Evolutionary conservation across 2,888 invertebrate genomes (phyloP).

Genomic region (Synanthedon andrenaeformis): DNA sequence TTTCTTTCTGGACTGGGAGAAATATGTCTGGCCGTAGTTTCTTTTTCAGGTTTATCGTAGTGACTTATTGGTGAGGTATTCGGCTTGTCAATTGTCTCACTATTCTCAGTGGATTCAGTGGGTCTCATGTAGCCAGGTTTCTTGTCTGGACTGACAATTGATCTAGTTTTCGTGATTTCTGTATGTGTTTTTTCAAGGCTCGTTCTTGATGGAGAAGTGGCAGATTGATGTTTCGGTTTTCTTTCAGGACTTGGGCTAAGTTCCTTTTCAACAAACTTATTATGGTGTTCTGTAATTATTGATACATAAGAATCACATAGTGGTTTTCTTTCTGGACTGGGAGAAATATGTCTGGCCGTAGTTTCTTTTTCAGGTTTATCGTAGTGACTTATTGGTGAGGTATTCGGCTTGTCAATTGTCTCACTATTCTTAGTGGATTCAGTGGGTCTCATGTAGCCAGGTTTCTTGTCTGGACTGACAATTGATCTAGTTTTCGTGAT

Average conservation of each 20-base stretch:
- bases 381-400: conserved; percentile 9
- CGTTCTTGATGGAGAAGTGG: conserved; percentile 2
- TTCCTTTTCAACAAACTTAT: conserved; percentile 53
- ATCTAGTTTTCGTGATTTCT: conserved; percentile 4
- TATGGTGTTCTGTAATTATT: conserved; percentile 35
- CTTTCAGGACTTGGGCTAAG: conserved; percentile 25
- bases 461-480: conserved; percentile 26
- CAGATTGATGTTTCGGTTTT: conserved; percentile 5
- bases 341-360: conserved; percentile 12
- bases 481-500: conserved; percentile 7
- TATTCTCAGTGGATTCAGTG: conserved; percentile 22
- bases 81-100: conserved; percentile 4
- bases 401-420: conserved; percentile 6
- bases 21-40: conserved; percentile 16
- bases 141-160: conserved; percentile 21
- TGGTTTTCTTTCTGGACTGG: conserved; percentile 18
- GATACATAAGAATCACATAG: conserved; percentile 3
- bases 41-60: conserved; percentile 17
- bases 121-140: conserved; percentile 41
- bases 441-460: conserved; percentile 41
- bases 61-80: conserved; percentile 11
- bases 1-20: conserved; percentile 20
- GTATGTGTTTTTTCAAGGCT: conserved; percentile 18
- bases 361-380: conserved; percentile 21
- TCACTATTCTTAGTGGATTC: conserved; percentile 17